Evolutionary conservation across 2,888 invertebrate species (phyloP).

Genomic region (Drosophila yooni): DNA sequence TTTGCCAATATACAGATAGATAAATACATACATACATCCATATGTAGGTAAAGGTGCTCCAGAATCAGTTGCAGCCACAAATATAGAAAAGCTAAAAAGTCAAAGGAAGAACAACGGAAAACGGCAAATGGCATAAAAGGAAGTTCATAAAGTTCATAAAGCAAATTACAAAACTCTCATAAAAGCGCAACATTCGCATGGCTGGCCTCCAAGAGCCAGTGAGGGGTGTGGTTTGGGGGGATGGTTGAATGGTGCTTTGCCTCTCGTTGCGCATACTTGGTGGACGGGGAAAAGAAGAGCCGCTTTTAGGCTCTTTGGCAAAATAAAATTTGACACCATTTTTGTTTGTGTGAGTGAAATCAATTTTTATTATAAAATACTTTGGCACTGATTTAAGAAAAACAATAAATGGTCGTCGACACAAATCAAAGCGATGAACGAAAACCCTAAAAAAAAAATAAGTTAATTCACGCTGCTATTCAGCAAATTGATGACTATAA

Average conservation of each 20-base stretch:
- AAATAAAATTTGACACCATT: conserved; percentile 61
- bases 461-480: conserved; percentile 79
- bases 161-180: conserved; percentile 74
- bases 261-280: background rate
- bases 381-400: conserved; percentile 74
- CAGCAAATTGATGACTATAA: conserved; percentile 81
- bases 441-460: conserved; percentile 61
- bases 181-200: conserved; percentile 64
- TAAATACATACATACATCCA: background rate
- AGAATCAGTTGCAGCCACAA: conserved; percentile 44
- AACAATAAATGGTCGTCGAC: conserved; percentile 72
- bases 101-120: conserved; percentile 26
- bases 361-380: conserved; percentile 79
- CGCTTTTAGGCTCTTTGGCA: background rate
- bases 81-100: conserved; percentile 17
- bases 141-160: conserved; percentile 79
- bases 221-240: no score
- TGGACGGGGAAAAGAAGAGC: background rate
- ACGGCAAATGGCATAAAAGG: conserved; percentile 53
- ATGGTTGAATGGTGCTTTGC: background rate
- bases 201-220: background rate
- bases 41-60: conserved; percentile 9
- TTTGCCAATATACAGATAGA: conserved; percentile 2
- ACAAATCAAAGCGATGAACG: conserved; percentile 65
- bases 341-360: conserved; percentile 54